Evolutionary conservation across 2,797 vertebrate genomes (phyloP), one percentile per base, ranked within the genome.

Genomic region (Myripristis jacobus): DNA sequence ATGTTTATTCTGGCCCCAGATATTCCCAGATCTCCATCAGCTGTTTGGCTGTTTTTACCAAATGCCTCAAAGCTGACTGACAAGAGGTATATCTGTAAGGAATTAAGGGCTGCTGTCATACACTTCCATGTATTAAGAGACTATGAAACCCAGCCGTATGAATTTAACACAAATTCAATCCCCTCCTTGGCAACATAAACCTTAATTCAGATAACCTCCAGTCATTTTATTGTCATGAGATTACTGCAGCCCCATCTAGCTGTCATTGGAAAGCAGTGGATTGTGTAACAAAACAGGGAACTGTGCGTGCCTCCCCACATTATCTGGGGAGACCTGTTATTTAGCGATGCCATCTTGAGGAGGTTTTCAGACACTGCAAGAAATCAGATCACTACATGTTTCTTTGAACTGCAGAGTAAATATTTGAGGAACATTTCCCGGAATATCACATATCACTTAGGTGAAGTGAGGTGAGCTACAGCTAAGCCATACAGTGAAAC

Each of bases 261-360:
- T 79, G 69, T 62, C 55, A 54, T 25, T 72, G 76, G 56, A 82
- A 51, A 75, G 1, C 21, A 56, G 64, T 55, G 9, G 18, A 12
- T 18, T 6, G 16, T 46, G 41, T 24, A 55, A 61, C 16, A 50
- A 58, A 76, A 60, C 2, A 50, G 1, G 34, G 18, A 75, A 44
- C 8, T 29, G 25, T 48, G 47, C 38, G 46, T n/a, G 4, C n/a
- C 46, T 47, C 18, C 18, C n/a, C 21, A 36, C 3, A 27, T 21
- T 53, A 22, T 43, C 27, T 1, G 11, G 5, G 38, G 47, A 73
- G 12, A 74, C 79, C 22, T 70, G 64, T 54, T 55, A 66, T 76
- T 24, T 56, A 81, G 38, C 71, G 66, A 62, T 71, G 83, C 90
- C 89, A 87, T 67, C 93, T 92, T 77, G 77, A 84, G 93, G 91